These are phyloP conservation scores for Scophthalmus maximus DNA, from an alignment of 2,113 vertebrate genomes.

Conservation along the genomic window DNA sequence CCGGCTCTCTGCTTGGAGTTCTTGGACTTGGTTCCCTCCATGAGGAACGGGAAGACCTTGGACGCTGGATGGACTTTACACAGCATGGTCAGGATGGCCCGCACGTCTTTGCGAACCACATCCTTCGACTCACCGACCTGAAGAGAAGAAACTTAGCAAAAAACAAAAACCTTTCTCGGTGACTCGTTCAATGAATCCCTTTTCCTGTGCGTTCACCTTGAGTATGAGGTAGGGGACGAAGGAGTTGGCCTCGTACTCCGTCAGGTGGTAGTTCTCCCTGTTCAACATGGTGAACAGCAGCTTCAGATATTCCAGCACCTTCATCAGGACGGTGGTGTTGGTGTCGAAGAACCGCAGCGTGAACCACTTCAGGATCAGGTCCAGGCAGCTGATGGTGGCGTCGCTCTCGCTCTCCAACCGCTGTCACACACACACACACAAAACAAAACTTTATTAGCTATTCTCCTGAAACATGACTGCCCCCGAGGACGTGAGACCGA, in stretches of 20 bases:
- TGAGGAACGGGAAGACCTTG: constrained; percentile 96
- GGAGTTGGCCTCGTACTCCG: constrained; percentile 94
- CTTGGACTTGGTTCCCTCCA: constrained; percentile 98
- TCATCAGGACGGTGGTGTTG: constrained; percentile 98
- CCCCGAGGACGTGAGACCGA: background rate
- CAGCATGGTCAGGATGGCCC: constrained; percentile 92
- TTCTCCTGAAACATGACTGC: too few species aligned
- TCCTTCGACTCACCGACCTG: constrained; percentile 98
- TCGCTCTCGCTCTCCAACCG: constrained; percentile 94
- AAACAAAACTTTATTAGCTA: background rate
- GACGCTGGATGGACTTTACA: constrained; percentile 96
- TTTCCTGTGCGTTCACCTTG: constrained; percentile 85
- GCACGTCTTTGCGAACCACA: constrained; percentile 94
- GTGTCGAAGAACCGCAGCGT: constrained; percentile 98
- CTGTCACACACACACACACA: constrained; percentile 75
- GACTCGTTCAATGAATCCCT: too few species aligned
- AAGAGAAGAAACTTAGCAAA: background rate
- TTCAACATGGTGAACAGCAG: constrained; percentile 91
- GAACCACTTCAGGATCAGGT: constrained; percentile 97
- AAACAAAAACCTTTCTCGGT: background rate
- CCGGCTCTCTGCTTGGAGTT: constrained; percentile 98
- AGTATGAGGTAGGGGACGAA: constrained; percentile 96
- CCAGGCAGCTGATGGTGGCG: constrained; percentile 92
- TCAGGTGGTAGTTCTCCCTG: constrained; percentile 93
- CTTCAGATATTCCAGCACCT: constrained; percentile 95